phyloP scores from a whole-genome alignment of 2,797 vertebrate species.

The Myiotriccus ornatus region DNA sequence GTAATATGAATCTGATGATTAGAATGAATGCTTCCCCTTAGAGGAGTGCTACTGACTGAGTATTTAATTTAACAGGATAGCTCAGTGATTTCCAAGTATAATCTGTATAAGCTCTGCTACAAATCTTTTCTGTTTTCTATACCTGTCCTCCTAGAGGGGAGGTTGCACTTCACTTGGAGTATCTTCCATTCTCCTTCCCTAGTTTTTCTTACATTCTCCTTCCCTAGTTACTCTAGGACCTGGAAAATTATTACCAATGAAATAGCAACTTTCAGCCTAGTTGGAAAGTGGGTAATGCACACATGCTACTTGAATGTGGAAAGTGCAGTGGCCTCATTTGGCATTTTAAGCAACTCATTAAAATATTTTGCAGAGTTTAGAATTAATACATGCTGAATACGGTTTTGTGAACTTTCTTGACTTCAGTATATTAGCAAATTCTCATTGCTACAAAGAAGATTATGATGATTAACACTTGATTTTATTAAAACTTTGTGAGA shows the following conservation, averaged over 20 bases:
- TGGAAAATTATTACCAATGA: background rate
- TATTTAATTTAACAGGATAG: background rate
- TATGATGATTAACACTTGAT: background rate
- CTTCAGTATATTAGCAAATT: background rate
- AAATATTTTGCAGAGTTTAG: conserved; percentile 6
- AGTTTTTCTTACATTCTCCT: background rate
- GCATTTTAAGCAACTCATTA: background rate
- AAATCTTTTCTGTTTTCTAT: background rate
- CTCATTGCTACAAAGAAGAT: background rate
- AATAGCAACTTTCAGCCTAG: background rate
- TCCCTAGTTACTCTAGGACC: background rate
- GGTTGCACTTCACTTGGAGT: background rate
- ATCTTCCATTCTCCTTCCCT: background rate
- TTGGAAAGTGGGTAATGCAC: background rate
- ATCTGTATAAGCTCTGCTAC: background rate
- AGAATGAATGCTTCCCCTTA: background rate
- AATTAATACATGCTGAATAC: background rate
- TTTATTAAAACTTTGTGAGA: background rate
- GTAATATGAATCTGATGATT: background rate
- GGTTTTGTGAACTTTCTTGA: background rate
- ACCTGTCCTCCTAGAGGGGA: background rate
- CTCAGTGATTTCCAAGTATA: background rate
- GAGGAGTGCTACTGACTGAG: background rate
- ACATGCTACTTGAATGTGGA: background rate
- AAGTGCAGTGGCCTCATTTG: background rate